phyloP scores from a whole-genome alignment of 2,888 invertebrate species.

The Choreutis nemorana region DNA sequence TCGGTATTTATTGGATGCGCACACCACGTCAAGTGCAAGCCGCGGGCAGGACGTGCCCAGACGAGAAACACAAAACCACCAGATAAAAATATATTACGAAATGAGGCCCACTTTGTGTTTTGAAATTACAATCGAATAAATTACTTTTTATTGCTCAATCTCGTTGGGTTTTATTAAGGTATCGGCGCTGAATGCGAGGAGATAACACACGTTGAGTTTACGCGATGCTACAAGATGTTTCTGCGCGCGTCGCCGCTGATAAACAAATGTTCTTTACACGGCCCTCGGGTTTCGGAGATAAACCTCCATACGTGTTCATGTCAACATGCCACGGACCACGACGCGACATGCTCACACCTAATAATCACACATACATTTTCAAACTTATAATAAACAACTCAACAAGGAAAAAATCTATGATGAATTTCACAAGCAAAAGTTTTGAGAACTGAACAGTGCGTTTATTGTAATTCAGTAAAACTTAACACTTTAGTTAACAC shows the following conservation, averaged over 20 bases:
- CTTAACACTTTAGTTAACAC: too few relatives aligned
- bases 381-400: too few relatives aligned
- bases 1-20: constrained; percentile 37
- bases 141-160: constrained; percentile 67
- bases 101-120: constrained; percentile 64
- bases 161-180: constrained; percentile 66
- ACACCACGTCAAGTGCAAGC: constrained; percentile 36
- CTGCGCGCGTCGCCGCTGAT: constrained; percentile 34
- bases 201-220: constrained; percentile 62
- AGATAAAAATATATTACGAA: constrained; percentile 65
- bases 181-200: constrained; percentile 56
- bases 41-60: constrained; percentile 42
- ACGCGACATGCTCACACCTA: too few relatives aligned
- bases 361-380: too few relatives aligned
- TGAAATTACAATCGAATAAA: constrained; percentile 67
- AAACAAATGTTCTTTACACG: constrained; percentile 47
- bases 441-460: too few relatives aligned
- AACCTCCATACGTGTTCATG: constrained; percentile 40
- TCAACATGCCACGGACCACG: constrained; percentile 35
- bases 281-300: constrained; percentile 49
- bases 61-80: constrained; percentile 60
- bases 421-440: too few relatives aligned
- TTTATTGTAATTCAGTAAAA: too few relatives aligned
- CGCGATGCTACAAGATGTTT: constrained; percentile 52
- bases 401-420: too few relatives aligned